These are phyloP conservation scores for Trachelus tabidus DNA, from an alignment of 2,888 invertebrate genomes.

Conservation along the genomic window DNA sequence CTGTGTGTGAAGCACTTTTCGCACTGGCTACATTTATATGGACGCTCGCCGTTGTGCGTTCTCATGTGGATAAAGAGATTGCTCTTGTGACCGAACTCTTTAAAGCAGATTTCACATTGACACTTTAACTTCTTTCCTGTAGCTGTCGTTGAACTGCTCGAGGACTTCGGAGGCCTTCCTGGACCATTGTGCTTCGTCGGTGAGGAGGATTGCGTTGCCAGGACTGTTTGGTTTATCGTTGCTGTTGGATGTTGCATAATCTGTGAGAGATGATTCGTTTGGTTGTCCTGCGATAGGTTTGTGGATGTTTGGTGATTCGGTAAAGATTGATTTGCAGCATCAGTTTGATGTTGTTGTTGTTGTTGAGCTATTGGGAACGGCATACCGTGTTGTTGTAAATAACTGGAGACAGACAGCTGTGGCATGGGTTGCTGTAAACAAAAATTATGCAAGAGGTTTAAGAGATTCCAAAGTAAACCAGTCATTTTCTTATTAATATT, in stretches of 20 bases:
- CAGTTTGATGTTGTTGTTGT: constrained; percentile 26
- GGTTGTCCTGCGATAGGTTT: constrained; percentile 26
- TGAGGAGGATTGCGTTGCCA: constrained; percentile 13
- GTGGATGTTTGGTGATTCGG: constrained; percentile 14
- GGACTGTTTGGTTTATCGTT: constrained; percentile 27
- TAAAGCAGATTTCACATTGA: constrained; percentile 63
- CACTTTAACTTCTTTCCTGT: constrained; percentile 56
- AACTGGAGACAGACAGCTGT: constrained; percentile 42
- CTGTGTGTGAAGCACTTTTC: constrained; percentile 64
- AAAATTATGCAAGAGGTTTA: neutral
- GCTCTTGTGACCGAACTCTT: constrained; percentile 63
- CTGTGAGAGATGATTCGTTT: constrained; percentile 27
- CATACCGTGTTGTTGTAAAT: constrained; percentile 38
- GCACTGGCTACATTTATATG: constrained; percentile 62
- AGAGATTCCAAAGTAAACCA: neutral
- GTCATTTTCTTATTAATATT: neutral
- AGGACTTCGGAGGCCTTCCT: constrained; percentile 53
- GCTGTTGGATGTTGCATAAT: constrained; percentile 24
- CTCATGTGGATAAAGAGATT: constrained; percentile 64
- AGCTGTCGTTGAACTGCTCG: constrained; percentile 27
- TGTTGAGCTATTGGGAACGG: constrained; percentile 29
- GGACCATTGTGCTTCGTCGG: constrained; percentile 50
- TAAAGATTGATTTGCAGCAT: constrained; percentile 13
- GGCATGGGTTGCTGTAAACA: constrained; percentile 39
- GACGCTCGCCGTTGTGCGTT: constrained; percentile 63